Conservation (phyloP, 23 tunicate species). For the Halocynthia roretzi region DNA sequence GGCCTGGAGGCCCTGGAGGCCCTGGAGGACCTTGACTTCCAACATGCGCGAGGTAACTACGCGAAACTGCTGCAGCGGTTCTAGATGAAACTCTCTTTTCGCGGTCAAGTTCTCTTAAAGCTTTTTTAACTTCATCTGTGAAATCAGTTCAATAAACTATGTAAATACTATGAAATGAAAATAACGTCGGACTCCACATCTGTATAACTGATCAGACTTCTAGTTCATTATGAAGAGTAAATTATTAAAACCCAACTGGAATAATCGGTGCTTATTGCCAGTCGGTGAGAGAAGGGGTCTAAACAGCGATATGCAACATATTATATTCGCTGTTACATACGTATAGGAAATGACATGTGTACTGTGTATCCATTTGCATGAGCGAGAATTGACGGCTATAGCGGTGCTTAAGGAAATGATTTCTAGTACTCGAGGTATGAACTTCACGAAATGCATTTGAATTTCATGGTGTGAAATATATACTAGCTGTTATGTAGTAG, state of each 20-base stretch:
- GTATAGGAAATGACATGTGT: no score
- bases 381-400: no score
- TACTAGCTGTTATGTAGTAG: background rate
- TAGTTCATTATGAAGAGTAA: no score
- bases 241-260: no score
- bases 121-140: constrained; percentile 11
- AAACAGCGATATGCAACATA: no score
- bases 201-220: background rate
- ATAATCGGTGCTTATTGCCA: background rate
- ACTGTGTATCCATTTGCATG: no score
- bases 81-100: constrained; percentile 3
- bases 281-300: background rate
- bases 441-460: background rate
- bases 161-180: no score
- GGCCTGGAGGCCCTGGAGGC: constrained; percentile 60
- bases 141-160: background rate
- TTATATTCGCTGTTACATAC: no score
- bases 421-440: background rate
- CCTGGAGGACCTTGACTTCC: constrained; percentile 30
- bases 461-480: background rate
- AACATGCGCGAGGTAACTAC: constrained; percentile 7
- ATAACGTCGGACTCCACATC: background rate
- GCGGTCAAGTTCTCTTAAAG: constrained; percentile 3
- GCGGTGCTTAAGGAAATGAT: no score
- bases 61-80: constrained; percentile 16